Percentiles rank a stretch among this genome's conserved stretches.
These are phyloP conservation scores for Aphelenchoides fujianensis DNA, from an alignment of 1,140 invertebrate species.

Conservation along the genomic window DNA sequence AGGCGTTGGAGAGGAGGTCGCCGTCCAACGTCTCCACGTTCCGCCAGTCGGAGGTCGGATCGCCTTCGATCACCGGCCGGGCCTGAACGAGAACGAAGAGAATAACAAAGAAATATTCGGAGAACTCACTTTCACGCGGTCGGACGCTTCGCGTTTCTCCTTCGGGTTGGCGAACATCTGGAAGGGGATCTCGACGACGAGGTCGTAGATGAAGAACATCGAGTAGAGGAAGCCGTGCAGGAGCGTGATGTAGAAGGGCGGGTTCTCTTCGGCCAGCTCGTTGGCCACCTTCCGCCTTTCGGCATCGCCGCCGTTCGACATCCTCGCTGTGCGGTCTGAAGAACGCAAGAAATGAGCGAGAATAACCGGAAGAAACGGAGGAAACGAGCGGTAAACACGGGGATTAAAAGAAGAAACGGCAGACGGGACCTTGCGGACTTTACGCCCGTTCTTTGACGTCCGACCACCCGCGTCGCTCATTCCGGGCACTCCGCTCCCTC, in stretches of 20 bases:
- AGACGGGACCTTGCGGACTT: too few species aligned
- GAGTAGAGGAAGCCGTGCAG: background rate
- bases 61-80: conserved; percentile 66
- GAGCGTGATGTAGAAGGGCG: conserved; percentile 31
- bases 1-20: conserved; percentile 66
- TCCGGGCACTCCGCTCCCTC: too few species aligned
- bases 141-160: conserved; percentile 65
- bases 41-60: conserved; percentile 72
- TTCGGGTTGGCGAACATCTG: conserved; percentile 81
- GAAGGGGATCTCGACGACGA: conserved; percentile 83
- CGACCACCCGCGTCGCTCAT: too few species aligned
- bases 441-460: background rate
- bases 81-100: too few species aligned
- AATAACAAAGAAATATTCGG: too few species aligned
- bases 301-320: background rate
- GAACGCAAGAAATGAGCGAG: too few species aligned
- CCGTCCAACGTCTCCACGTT: conserved; percentile 70
- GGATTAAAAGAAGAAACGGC: too few species aligned
- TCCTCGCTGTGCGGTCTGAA: background rate
- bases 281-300: conserved; percentile 1
- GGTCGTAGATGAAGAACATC: conserved; percentile 71
- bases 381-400: too few species aligned
- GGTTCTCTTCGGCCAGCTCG: conserved; percentile 31
- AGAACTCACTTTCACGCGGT: conserved; percentile 38
- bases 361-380: too few species aligned